Conservation (phyloP, 2,113 vertebrate genomes). For the Puntigrus tetrazona region DNA sequence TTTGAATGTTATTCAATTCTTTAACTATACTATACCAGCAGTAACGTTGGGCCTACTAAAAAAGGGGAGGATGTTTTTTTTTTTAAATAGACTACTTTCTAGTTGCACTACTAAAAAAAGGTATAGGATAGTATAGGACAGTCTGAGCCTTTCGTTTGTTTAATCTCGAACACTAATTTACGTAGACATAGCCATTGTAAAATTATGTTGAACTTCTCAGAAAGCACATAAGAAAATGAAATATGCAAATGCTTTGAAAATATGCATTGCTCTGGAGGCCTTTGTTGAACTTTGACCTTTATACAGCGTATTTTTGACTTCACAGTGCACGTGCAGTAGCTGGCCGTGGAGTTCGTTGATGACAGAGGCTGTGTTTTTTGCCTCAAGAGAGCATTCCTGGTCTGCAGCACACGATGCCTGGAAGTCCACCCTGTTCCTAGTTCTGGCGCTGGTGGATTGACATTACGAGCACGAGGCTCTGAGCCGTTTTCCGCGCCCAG, state of each 20-base stretch:
- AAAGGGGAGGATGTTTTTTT: too few relatives aligned
- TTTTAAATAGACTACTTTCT: too few relatives aligned
- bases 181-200: too few relatives aligned
- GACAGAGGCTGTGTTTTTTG: not conserved
- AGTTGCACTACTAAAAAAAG: too few relatives aligned
- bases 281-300: not conserved
- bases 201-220: too few relatives aligned
- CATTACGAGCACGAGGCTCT: not conserved
- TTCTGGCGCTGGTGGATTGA: conserved; percentile 18
- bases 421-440: not conserved
- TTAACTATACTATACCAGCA: too few relatives aligned
- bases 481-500: not conserved
- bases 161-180: too few relatives aligned
- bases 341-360: not conserved
- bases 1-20: too few relatives aligned
- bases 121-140: too few relatives aligned
- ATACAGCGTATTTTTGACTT: not conserved
- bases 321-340: not conserved
- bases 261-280: not conserved
- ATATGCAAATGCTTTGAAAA: too few relatives aligned
- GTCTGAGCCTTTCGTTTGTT: too few relatives aligned
- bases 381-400: not conserved
- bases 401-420: conserved; percentile 3
- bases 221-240: not conserved
- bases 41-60: too few relatives aligned